These are phyloP conservation scores for Escarpia spicata DNA, from an alignment of 2,888 invertebrate species.

Conservation along the genomic window DNA sequence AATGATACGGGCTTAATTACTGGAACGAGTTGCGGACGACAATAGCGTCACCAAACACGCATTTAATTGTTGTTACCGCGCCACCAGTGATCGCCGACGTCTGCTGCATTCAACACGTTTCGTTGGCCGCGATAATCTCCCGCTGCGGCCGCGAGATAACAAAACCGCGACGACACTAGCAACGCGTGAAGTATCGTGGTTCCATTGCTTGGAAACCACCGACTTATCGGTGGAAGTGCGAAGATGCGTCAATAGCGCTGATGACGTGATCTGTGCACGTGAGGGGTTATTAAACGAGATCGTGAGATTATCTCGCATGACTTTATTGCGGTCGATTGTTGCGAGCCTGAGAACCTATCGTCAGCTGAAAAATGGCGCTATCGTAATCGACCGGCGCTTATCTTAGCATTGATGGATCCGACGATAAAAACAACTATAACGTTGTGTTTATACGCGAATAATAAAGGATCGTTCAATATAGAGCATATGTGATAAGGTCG, in stretches of 20 bases:
- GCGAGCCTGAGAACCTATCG: not conserved
- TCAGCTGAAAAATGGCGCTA: not conserved
- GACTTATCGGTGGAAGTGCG: not conserved
- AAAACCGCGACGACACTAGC: not conserved
- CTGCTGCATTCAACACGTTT: conserved; percentile 6
- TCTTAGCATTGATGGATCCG: not conserved
- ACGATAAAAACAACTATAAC: not conserved
- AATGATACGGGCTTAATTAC: not conserved
- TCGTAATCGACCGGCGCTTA: not conserved
- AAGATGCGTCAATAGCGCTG: not conserved
- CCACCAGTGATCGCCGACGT: not conserved
- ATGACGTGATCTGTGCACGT: not conserved
- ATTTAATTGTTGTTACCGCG: not conserved
- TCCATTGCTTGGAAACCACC: not conserved
- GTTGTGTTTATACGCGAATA: not conserved
- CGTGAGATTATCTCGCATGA: not conserved
- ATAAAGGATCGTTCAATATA: not conserved
- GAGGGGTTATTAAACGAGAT: not conserved
- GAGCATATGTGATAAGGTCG: not conserved
- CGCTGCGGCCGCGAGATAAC: conserved; percentile 4
- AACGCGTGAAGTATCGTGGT: not conserved
- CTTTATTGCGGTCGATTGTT: not conserved
- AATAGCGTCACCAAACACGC: not conserved
- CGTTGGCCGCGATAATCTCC: conserved; percentile 6
- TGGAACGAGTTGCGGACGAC: not conserved